phyloP scores from a whole-genome alignment of 2,888 invertebrate species.

The Drosophila pseudotakahashii region DNA sequence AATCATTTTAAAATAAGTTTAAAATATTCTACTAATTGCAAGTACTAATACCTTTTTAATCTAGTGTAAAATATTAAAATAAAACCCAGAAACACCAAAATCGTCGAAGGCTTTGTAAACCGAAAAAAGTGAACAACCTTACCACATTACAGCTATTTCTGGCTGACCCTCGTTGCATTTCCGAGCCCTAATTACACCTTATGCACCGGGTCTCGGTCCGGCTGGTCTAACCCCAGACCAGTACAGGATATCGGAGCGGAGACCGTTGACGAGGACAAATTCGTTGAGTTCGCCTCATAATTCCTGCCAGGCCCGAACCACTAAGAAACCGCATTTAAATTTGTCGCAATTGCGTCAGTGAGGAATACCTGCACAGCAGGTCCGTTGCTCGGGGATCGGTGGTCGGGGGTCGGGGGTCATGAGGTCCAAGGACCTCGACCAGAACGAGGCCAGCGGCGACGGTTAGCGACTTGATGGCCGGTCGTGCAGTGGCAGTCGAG shows the following conservation, averaged over 20 bases:
- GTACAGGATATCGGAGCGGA: conserved; percentile 30
- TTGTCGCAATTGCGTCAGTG: conserved; percentile 79
- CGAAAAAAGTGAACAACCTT: not conserved
- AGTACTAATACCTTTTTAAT: not conserved
- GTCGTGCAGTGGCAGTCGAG: conserved; percentile 14
- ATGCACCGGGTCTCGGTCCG: not conserved
- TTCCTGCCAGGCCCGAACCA: conserved; percentile 26
- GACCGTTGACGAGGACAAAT: conserved; percentile 47
- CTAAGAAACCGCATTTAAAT: conserved; percentile 76
- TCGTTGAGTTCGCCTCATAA: conserved; percentile 42
- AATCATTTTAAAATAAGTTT: too few species aligned
- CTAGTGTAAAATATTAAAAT: not conserved
- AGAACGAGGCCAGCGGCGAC: conserved; percentile 47
- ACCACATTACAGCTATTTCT: not conserved
- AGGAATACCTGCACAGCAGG: conserved; percentile 49
- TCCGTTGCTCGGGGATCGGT: not conserved
- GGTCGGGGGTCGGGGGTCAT: conserved; percentile 1
- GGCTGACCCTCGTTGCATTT: conserved; percentile 3
- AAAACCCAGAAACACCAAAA: not conserved
- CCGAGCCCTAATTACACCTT: conserved; percentile 15
- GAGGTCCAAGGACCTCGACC: conserved; percentile 49
- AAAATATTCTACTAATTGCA: too few species aligned
- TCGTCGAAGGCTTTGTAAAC: not conserved
- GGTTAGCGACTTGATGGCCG: conserved; percentile 79
- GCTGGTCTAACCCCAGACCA: conserved; percentile 15